Conservation (phyloP, 2,797 vertebrate genomes). For the Jordanella pulchra region DNA sequence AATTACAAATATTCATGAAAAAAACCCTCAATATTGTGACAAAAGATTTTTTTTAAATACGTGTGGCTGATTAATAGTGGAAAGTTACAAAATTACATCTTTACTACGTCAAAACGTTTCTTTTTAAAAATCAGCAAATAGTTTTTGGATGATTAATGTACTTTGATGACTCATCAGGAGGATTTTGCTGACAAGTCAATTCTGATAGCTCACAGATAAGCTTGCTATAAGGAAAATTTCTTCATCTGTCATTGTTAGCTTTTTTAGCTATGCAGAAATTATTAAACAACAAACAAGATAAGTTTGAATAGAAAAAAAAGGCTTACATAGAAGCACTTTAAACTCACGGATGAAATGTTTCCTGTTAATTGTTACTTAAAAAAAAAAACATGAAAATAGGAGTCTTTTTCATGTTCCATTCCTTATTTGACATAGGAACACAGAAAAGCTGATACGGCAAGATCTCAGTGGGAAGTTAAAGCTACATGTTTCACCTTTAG, state of each 20-base stretch:
- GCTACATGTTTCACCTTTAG: background rate
- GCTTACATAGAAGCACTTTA: background rate
- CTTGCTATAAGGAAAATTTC: background rate
- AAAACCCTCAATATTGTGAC: background rate
- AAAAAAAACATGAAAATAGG: background rate
- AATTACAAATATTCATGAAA: background rate
- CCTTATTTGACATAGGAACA: background rate
- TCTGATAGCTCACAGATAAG: background rate
- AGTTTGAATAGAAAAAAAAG: background rate
- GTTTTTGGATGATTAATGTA: background rate
- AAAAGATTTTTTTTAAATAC: background rate
- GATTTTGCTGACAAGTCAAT: background rate
- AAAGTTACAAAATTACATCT: background rate
- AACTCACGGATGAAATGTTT: background rate
- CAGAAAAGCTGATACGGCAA: background rate
- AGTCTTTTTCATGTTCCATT: background rate
- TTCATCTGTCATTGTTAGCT: background rate
- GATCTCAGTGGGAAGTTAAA: background rate
- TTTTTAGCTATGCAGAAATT: background rate
- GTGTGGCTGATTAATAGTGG: background rate
- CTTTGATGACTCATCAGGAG: background rate
- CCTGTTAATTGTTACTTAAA: background rate
- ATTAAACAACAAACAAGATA: background rate
- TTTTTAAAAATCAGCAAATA: background rate
- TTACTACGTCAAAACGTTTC: too few species aligned